Conservation (phyloP, 1,140 invertebrate species). For the Procambarus virginalis region DNA sequence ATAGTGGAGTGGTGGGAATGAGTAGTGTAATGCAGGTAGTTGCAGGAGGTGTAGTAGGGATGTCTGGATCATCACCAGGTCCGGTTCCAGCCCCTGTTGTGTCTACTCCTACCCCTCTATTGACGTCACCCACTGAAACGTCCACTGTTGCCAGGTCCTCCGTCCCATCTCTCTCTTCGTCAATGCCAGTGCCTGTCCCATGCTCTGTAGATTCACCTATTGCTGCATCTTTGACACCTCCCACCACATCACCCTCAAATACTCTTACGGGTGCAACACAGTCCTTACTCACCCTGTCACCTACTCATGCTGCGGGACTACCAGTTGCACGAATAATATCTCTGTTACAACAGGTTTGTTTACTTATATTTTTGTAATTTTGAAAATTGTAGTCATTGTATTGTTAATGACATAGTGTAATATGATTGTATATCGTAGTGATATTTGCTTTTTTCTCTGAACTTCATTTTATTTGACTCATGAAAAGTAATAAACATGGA, state of each 20-base stretch:
- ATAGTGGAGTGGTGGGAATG: constrained; percentile 20
- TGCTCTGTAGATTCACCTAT: constrained; percentile 8
- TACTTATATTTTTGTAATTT: not conserved
- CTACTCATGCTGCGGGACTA: constrained; percentile 13
- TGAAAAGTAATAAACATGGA: not conserved
- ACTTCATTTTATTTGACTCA: not conserved
- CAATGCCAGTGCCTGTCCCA: constrained; percentile 7
- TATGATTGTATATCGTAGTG: no score
- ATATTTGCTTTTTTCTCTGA: no score
- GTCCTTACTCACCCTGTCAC: not conserved
- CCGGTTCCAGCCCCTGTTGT: not conserved
- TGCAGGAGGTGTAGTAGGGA: constrained; percentile 31
- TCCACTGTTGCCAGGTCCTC: not conserved
- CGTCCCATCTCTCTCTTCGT: not conserved
- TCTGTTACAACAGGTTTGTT: constrained; percentile 64
- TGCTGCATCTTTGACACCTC: not conserved
- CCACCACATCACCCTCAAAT: not conserved
- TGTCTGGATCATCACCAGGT: constrained; percentile 21
- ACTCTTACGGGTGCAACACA: not conserved
- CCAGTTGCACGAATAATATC: constrained; percentile 65
- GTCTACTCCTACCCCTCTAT: not conserved
- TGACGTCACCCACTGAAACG: not conserved
- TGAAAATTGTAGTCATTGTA: no score
- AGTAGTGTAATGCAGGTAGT: constrained; percentile 40
- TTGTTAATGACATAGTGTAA: no score